A percentile compares a stretch with the other conserved stretches of the same genome.
These are phyloP conservation scores for Patella caerulea DNA, from an alignment of 2,888 invertebrate species.

Conservation along the genomic window DNA sequence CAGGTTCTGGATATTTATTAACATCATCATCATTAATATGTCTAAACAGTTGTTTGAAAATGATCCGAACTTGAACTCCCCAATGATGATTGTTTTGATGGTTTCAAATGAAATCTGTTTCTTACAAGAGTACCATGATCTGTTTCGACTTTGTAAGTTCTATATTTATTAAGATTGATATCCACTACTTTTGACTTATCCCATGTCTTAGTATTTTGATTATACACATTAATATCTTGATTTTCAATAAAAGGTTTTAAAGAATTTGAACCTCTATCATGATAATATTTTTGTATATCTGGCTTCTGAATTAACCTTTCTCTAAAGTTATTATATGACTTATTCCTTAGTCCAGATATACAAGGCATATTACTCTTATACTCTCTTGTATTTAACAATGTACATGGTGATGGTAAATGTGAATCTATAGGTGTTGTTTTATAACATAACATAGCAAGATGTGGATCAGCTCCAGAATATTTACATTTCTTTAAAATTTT, in stretches of 20 bases:
- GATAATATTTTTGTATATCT: background rate
- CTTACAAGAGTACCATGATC: background rate
- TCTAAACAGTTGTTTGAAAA: background rate
- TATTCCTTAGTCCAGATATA: background rate
- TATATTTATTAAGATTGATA: background rate
- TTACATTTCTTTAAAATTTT: background rate
- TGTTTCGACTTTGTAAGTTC: slow-evolving; percentile 2
- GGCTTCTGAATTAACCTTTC: background rate
- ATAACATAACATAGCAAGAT: slow-evolving; percentile 3
- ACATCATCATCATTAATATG: background rate
- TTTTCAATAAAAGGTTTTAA: background rate
- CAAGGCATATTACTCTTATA: slow-evolving; percentile 1
- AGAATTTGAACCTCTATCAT: background rate
- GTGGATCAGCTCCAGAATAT: background rate
- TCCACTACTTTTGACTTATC: background rate
- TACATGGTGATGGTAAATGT: slow-evolving; percentile 4
- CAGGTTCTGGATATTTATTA: background rate
- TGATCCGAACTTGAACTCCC: too few relatives aligned
- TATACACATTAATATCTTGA: background rate
- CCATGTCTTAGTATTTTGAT: slow-evolving; percentile 1
- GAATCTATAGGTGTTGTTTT: slow-evolving; percentile 3
- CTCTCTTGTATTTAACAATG: background rate
- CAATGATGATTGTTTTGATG: background rate
- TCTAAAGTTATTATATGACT: background rate
- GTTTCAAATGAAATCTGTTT: slow-evolving; percentile 7